These are phyloP conservation scores for Phyllotis vaccarum DNA, from an alignment of 2,797 vertebrate species.

Conservation along the genomic window DNA sequence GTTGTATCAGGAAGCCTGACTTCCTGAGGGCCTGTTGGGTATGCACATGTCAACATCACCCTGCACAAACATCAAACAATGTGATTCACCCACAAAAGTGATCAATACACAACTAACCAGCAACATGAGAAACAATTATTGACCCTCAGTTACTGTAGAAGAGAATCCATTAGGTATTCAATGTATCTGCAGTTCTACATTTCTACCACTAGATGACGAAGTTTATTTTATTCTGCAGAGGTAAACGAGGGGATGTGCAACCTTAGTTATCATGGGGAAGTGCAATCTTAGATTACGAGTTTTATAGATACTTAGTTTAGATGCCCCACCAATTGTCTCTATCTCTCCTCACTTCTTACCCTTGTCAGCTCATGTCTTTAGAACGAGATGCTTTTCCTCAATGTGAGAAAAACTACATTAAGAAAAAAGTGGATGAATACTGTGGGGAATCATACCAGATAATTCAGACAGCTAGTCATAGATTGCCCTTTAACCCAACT, in stretches of 20 bases:
- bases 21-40: background rate
- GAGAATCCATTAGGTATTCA: background rate
- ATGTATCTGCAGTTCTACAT: slow-evolving; percentile 26
- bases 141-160: background rate
- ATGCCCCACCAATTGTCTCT: background rate
- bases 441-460: background rate
- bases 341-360: background rate
- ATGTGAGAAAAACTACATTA: background rate
- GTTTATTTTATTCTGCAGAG: background rate
- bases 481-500: background rate
- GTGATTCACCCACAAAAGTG: background rate
- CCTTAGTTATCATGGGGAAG: background rate
- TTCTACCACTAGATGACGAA: slow-evolving; percentile 69
- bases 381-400: background rate
- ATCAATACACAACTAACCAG: background rate
- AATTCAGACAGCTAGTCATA: background rate
- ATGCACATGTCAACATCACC: background rate
- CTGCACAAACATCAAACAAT: background rate
- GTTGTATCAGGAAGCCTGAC: slow-evolving; percentile 14
- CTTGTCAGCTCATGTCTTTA: background rate
- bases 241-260: background rate
- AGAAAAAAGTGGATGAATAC: background rate
- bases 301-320: background rate
- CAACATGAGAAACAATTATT: background rate
- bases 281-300: background rate